Conservation (phyloP, 2,113 vertebrate species). For the Colaptes auratus region DNA sequence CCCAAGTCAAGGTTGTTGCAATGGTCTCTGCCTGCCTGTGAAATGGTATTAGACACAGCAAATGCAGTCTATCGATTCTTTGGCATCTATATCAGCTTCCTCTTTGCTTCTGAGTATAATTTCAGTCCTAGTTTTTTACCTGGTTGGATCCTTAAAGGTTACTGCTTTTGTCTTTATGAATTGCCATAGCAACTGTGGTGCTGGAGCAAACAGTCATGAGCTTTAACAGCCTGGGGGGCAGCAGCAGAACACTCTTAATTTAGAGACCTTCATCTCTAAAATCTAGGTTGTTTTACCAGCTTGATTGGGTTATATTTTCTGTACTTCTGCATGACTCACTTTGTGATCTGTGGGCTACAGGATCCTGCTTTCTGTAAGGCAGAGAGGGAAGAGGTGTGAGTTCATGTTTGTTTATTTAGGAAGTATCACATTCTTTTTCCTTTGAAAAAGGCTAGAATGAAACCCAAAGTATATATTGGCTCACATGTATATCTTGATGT, state of each 20-base stretch:
- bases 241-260: not conserved
- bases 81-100: constrained; percentile 14
- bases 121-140: constrained; percentile 34
- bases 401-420: not conserved
- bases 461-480: not conserved
- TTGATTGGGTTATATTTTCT: not conserved
- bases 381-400: not conserved
- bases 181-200: constrained; percentile 20
- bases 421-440: not conserved
- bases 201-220: not conserved
- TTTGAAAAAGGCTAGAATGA: not conserved
- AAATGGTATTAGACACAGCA: not conserved
- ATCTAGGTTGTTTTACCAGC: not conserved
- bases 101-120: constrained; percentile 31
- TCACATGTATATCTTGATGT: not conserved
- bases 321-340: not conserved
- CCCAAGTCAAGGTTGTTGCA: not conserved
- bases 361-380: not conserved
- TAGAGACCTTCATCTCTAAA: not conserved
- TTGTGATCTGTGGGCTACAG: not conserved
- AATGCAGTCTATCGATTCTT: not conserved
- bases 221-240: constrained; percentile 16
- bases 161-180: constrained; percentile 42
- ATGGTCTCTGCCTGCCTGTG: not conserved
- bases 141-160: constrained; percentile 25